These are phyloP conservation scores for Lanius collurio DNA, from an alignment of 2,113 vertebrate species.

Conservation along the genomic window DNA sequence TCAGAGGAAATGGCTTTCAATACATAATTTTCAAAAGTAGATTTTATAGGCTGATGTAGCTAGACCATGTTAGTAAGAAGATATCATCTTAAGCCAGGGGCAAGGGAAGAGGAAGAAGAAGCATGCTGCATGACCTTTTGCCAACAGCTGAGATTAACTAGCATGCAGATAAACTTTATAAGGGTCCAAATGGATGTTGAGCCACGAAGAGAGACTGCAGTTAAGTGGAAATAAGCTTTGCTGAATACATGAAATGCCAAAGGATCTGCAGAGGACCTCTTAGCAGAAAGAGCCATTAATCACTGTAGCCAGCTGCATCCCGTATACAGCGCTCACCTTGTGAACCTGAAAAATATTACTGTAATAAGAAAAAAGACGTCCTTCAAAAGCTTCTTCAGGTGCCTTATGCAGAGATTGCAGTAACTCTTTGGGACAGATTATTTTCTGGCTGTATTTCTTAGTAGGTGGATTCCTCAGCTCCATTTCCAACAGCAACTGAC, in stretches of 20 bases:
- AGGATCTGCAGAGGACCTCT: constrained; percentile 41
- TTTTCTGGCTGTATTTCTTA: constrained; percentile 55
- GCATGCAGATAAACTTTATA: constrained; percentile 37
- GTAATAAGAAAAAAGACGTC: constrained; percentile 56
- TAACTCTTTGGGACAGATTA: constrained; percentile 60
- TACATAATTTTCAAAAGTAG: not conserved
- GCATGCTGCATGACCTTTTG: not conserved
- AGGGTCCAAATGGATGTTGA: constrained; percentile 8
- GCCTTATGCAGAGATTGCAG: constrained; percentile 40
- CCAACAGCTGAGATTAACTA: constrained; percentile 22
- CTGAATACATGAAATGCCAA: constrained; percentile 54
- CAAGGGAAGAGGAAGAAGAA: not conserved
- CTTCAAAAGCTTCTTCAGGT: constrained; percentile 57
- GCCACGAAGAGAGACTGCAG: not conserved
- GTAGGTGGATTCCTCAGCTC: constrained; percentile 11
- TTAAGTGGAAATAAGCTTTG: constrained; percentile 50
- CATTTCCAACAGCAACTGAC: constrained; percentile 28
- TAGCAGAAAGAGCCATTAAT: constrained; percentile 45
- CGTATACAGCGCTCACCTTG: constrained; percentile 40
- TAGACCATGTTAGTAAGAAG: not conserved
- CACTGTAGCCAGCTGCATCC: constrained; percentile 56
- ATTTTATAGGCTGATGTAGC: not conserved
- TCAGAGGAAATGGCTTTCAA: not conserved
- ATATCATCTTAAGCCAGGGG: not conserved
- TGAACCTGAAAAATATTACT: constrained; percentile 65